Evolutionary conservation across 2,888 invertebrate species (phyloP).

Genomic region (Agrilus cyanescens): DNA sequence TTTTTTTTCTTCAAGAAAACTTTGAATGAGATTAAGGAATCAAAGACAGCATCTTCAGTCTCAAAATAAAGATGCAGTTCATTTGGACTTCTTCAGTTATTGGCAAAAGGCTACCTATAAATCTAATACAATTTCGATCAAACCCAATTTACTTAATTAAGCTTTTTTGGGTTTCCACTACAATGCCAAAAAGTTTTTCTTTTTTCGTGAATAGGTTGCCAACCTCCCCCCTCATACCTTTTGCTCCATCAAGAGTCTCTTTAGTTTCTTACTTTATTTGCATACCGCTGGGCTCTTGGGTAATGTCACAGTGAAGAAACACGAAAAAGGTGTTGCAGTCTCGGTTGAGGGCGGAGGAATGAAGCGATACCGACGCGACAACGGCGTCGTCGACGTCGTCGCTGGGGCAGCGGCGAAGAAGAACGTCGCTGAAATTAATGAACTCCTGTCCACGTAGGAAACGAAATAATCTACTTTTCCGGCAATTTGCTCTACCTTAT

Average conservation of each 20-base stretch:
- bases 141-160: no score
- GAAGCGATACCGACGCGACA: no score
- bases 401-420: conserved; percentile 12
- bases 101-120: no score
- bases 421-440: conserved; percentile 33
- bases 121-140: no score
- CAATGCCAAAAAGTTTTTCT: no score
- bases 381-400: conserved; percentile 11
- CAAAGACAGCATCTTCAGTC: no score
- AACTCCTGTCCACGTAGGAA: conserved; percentile 35
- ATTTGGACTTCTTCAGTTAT: no score
- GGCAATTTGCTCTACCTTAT: conserved; percentile 34
- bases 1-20: no score
- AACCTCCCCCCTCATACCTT: neutral
- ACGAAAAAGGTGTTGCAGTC: conserved; percentile 40
- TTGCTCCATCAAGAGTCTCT: conserved; percentile 4
- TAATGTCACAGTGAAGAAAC: conserved; percentile 33
- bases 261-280: conserved; percentile 29
- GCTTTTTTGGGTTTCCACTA: no score
- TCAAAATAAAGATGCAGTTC: no score
- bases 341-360: conserved; percentile 14
- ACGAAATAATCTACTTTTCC: conserved; percentile 36
- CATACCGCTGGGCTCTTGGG: conserved; percentile 31
- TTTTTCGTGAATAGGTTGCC: no score
- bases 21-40: no score